Evolutionary conservation across 1,140 invertebrate species (phyloP).

Genomic region (Anadara kagoshimensis): DNA sequence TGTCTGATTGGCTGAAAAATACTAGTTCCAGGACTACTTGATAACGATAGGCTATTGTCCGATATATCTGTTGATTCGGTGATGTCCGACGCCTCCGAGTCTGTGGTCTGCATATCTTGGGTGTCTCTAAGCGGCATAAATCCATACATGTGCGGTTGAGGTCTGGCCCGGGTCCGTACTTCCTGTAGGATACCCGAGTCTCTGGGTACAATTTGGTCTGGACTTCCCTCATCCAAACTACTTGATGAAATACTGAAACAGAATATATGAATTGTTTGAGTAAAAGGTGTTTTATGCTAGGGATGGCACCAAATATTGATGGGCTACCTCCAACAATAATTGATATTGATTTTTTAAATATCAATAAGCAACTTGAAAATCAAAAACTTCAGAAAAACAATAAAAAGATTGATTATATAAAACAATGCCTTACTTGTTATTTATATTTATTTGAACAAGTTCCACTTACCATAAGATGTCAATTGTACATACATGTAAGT

Average conservation of each 20-base stretch:
- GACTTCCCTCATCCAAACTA: constrained; percentile 61
- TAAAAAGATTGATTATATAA: too few relatives aligned
- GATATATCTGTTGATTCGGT: constrained; percentile 56
- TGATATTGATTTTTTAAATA: too few relatives aligned
- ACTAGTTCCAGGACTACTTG: constrained; percentile 27
- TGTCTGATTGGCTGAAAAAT: constrained; percentile 41
- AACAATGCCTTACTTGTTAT: too few relatives aligned
- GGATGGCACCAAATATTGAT: too few relatives aligned
- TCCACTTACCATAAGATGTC: too few relatives aligned
- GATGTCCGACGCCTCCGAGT: constrained; percentile 58
- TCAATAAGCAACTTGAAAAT: too few relatives aligned
- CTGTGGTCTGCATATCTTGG: constrained; percentile 61
- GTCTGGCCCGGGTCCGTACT: constrained; percentile 13
- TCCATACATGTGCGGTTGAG: constrained; percentile 43
- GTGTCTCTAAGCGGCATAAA: constrained; percentile 56
- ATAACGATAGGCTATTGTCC: constrained; percentile 39
- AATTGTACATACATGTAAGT: too few relatives aligned
- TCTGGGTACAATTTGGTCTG: constrained; percentile 59
- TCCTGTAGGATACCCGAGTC: constrained; percentile 24
- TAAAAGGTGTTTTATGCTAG: too few relatives aligned
- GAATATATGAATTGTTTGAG: neutral
- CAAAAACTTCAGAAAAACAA: too few relatives aligned
- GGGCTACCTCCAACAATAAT: too few relatives aligned
- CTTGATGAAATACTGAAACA: constrained; percentile 60
- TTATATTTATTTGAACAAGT: too few relatives aligned